These are phyloP conservation scores for Papilio glaucus DNA, from an alignment of 1,140 invertebrate species.

Conservation along the genomic window DNA sequence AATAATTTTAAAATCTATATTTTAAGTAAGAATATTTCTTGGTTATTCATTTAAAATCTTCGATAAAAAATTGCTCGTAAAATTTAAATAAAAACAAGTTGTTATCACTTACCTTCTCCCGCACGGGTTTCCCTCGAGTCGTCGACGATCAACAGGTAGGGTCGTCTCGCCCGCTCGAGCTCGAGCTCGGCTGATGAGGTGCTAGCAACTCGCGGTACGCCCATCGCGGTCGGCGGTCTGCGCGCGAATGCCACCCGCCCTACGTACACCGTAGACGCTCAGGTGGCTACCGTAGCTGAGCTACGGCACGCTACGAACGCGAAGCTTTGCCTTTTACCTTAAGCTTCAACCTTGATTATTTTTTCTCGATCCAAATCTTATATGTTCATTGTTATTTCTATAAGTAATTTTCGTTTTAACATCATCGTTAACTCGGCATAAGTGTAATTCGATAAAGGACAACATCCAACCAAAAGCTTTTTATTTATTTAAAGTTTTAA, in stretches of 20 bases:
- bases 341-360: background rate
- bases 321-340: background rate
- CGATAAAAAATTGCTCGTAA: background rate
- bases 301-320: conserved; percentile 10
- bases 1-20: background rate
- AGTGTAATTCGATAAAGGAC: no score
- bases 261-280: conserved; percentile 30
- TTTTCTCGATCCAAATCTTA: background rate
- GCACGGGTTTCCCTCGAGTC: conserved; percentile 69
- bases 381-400: background rate
- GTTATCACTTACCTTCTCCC: conserved; percentile 69
- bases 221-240: conserved; percentile 71
- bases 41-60: background rate
- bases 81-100: conserved; percentile 22
- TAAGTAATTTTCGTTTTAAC: no score
- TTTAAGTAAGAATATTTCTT: background rate
- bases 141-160: conserved; percentile 80
- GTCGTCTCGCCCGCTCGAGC: conserved; percentile 66
- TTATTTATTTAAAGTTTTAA: no score
- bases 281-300: conserved; percentile 33
- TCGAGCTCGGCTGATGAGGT: conserved; percentile 67
- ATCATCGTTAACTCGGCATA: no score
- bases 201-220: conserved; percentile 66
- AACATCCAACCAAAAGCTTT: no score
- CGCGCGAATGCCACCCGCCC: conserved; percentile 63